phyloP scores from a whole-genome alignment of 2,113 vertebrate species.

The Nothobranchius furzeri region DNA sequence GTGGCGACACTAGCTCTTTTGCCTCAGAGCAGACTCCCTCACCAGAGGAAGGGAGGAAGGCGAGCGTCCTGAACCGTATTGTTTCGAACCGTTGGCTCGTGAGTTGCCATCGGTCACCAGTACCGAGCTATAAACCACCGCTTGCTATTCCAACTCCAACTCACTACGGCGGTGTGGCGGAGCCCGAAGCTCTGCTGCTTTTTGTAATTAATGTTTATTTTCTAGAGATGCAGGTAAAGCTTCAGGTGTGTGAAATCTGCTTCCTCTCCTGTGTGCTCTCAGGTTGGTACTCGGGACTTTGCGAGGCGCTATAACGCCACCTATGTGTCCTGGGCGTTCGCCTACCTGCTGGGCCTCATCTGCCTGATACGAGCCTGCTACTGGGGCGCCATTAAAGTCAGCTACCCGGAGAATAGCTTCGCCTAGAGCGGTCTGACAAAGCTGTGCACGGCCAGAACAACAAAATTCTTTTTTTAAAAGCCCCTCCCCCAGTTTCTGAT shows the following conservation, averaged over 20 bases:
- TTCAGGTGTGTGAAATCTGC: neutral
- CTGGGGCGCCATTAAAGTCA: slow-evolving; percentile 98
- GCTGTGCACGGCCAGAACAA: slow-evolving; percentile 30
- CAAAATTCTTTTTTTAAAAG: slow-evolving; percentile 14
- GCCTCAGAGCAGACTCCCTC: too few species aligned
- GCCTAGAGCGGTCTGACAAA: slow-evolving; percentile 76
- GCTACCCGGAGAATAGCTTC: slow-evolving; percentile 98
- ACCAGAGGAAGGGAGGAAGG: too few species aligned
- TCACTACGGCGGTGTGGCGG: too few species aligned
- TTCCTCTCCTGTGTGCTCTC: slow-evolving; percentile 38
- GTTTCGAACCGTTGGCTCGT: too few species aligned
- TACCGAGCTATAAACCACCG: too few species aligned
- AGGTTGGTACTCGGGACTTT: slow-evolving; percentile 97
- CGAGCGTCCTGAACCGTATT: too few species aligned
- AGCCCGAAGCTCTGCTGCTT: too few species aligned
- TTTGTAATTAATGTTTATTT: too few species aligned
- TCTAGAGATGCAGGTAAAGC: too few species aligned
- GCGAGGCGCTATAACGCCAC: slow-evolving; percentile 90
- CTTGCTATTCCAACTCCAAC: too few species aligned
- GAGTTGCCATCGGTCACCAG: too few species aligned
- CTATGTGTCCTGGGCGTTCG: slow-evolving; percentile 96
- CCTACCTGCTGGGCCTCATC: slow-evolving; percentile 95
- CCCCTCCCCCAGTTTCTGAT: slow-evolving; percentile 41
- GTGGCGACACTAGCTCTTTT: too few species aligned
- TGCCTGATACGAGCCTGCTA: slow-evolving; percentile 98